These are phyloP conservation scores for Heliconius aoede DNA, from an alignment of 2,888 invertebrate genomes.

Conservation along the genomic window DNA sequence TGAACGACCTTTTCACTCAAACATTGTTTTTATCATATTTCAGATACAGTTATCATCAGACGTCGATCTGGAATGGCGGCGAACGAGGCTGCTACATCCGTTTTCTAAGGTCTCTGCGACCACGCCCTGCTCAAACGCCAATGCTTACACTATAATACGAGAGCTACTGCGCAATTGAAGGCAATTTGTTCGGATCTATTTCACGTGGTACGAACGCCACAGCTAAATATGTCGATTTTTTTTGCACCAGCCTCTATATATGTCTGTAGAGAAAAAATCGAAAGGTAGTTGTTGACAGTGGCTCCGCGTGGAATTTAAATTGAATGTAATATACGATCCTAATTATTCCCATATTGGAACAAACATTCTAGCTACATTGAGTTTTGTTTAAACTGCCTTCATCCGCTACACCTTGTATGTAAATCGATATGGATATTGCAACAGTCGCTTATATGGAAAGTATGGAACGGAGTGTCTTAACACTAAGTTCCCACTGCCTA, in stretches of 20 bases:
- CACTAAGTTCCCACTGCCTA: too few species aligned
- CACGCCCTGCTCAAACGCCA: conserved; percentile 72
- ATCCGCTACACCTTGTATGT: conserved; percentile 23
- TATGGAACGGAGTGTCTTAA: too few species aligned
- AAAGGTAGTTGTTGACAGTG: conserved; percentile 6
- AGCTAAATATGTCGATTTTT: conserved; percentile 51
- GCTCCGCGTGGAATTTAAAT: conserved; percentile 13
- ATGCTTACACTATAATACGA: conserved; percentile 65
- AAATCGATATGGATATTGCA: conserved; percentile 9
- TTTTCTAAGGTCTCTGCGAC: conserved; percentile 72
- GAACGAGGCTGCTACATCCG: conserved; percentile 79
- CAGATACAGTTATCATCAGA: conserved; percentile 75
- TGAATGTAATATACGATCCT: conserved; percentile 25
- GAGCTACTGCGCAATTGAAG: conserved; percentile 57
- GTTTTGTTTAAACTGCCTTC: conserved; percentile 20
- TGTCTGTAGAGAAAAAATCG: conserved; percentile 29
- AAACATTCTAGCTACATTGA: conserved; percentile 16
- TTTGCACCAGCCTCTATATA: conserved; percentile 47
- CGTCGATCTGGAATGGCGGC: conserved; percentile 69
- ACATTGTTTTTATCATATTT: conserved; percentile 62
- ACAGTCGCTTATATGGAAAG: not conserved
- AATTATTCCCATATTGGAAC: conserved; percentile 19
- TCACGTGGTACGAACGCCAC: conserved; percentile 49
- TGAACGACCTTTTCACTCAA: conserved; percentile 80
- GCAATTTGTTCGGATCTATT: conserved; percentile 53